Evolutionary conservation across 2,797 vertebrate species (phyloP), one percentile per base, ranked within the genome.

Genomic region (Neosilurus hyrtlii): DNA sequence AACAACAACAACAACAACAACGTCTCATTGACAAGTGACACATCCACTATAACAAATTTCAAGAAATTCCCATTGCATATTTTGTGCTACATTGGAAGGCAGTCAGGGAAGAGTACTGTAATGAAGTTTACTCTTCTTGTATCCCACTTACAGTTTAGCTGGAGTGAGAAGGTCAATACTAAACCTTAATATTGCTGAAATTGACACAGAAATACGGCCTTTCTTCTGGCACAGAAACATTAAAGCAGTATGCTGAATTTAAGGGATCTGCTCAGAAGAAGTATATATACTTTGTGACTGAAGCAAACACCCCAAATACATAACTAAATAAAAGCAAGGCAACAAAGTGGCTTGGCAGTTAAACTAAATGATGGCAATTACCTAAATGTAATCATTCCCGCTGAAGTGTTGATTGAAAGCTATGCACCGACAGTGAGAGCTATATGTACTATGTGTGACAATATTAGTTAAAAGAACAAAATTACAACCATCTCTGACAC

Each of bases 211-310:
- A 79, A 80, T n/a, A 80, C 80, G 80, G 66, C 26, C 49, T 54
- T 56, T 74, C 80, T 63, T 26, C 43, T 62, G 52, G 16, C 35
- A 62, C 22, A 77, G 11, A 79, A 80, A 63, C 59, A 84, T 80
- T 86, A 37, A 74, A 74, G 81, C 79, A 54, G n/a, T 68, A 73
- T 57, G 70, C 52, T 81, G 16, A 74, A 74, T 57, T 57, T 22
- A 35, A 26, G 72, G 35, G 84, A 72, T 86, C 73, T 85, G 81
- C 78, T 83, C 70, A 83, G 68, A 66, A 24, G 51, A 56, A 80
- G 72, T 68, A 85, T 20, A 67, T 76, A 62, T 68, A 30, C 56
- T 59, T 75, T 59, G 62, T 49, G 37, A 80, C 72, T 68, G 35
- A 56, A 57, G 78, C 16, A 83, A 75, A 76, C 70, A 81, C 57